Evolutionary conservation across 2,113 vertebrate species (phyloP).

Genomic region (Cyrtonyx montezumae): DNA sequence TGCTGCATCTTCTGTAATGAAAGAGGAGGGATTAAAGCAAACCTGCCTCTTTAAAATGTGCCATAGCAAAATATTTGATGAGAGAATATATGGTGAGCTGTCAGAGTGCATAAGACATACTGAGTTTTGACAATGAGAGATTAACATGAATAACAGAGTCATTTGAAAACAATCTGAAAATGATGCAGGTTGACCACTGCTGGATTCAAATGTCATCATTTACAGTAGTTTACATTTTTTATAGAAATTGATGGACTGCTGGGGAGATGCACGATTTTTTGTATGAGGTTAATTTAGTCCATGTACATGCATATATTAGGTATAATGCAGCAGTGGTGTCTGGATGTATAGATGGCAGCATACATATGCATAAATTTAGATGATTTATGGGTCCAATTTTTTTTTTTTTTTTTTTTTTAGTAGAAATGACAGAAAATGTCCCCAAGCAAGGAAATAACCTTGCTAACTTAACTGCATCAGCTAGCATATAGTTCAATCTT

Average conservation of each 20-base stretch:
- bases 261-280: not conserved
- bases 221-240: not conserved
- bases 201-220: not conserved
- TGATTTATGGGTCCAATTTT: not conserved
- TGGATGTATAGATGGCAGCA: not conserved
- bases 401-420: not conserved
- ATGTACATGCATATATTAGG: not conserved
- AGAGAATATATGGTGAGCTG: not conserved
- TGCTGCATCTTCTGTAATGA: not conserved
- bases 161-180: not conserved
- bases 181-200: not conserved
- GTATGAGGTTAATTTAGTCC: not conserved
- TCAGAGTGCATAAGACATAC: not conserved
- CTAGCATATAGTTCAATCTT: not conserved
- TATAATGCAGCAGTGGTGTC: not conserved
- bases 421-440: not conserved
- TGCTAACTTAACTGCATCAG: not conserved
- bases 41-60: not conserved
- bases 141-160: not conserved
- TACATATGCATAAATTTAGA: not conserved
- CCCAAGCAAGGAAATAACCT: conserved; percentile 15
- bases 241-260: not conserved
- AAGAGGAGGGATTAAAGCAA: not conserved
- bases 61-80: not conserved
- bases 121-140: not conserved